Conservation (phyloP, 2,113 vertebrate genomes). For the Sorex fumeus region DNA sequence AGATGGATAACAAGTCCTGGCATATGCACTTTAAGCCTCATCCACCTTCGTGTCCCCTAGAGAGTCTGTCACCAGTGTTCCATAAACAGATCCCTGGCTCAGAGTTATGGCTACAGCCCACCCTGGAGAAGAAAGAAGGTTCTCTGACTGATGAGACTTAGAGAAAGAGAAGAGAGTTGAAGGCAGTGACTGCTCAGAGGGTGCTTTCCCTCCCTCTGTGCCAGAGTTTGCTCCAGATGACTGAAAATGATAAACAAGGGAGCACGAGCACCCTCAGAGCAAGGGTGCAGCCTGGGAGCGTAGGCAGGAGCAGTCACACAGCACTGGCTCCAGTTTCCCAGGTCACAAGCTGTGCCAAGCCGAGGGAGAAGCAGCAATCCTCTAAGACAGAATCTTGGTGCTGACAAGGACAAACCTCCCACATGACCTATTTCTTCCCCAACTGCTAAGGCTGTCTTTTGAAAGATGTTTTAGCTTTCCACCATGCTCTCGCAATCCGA, state of each 20-base stretch:
- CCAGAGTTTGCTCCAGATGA: neutral
- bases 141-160: neutral
- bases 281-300: neutral
- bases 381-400: accelerated
- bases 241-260: neutral
- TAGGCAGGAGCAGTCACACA: too few relatives aligned
- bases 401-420: neutral
- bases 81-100: neutral
- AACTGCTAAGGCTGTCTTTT: neutral
- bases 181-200: accelerated
- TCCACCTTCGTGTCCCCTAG: accelerated
- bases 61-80: too few relatives aligned
- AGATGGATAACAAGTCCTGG: accelerated
- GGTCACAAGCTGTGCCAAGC: neutral
- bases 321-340: accelerated
- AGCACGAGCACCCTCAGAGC: accelerated
- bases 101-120: too few relatives aligned
- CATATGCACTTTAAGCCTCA: accelerated
- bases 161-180: neutral
- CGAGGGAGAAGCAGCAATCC: accelerated
- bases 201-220: accelerated
- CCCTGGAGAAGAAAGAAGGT: neutral
- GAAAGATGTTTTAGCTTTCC: neutral
- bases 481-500: neutral
- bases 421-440: neutral